Evolutionary conservation across 2,888 invertebrate species (phyloP).

Genomic region (Mechanitis messenoides): DNA sequence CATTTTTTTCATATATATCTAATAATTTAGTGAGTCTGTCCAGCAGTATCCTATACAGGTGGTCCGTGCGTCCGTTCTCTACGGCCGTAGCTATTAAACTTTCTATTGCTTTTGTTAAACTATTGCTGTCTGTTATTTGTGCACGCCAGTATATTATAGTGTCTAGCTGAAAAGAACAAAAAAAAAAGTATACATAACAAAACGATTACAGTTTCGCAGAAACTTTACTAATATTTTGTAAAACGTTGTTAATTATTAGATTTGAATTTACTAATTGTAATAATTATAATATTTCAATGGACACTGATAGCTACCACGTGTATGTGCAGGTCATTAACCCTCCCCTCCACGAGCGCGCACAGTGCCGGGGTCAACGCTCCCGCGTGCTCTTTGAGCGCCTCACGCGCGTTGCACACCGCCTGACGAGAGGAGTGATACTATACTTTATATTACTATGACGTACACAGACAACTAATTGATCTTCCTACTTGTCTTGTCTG

Average conservation of each 20-base stretch:
- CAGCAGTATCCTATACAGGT: slow-evolving; percentile 33
- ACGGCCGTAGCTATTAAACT: slow-evolving; percentile 40
- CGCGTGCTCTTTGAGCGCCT: slow-evolving; percentile 41
- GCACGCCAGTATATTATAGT: slow-evolving; percentile 38
- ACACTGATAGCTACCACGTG: slow-evolving; percentile 48
- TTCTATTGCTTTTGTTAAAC: slow-evolving; percentile 34
- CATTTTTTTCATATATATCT: slow-evolving; percentile 33
- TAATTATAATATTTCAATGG: neutral
- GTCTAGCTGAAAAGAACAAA: slow-evolving; percentile 35
- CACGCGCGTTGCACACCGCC: slow-evolving; percentile 50
- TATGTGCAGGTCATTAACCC: slow-evolving; percentile 51
- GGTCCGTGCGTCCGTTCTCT: slow-evolving; percentile 26
- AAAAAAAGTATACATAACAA: neutral
- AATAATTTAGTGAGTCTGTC: slow-evolving; percentile 36
- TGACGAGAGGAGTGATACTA: slow-evolving; percentile 24
- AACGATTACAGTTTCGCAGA: neutral
- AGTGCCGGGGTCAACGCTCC: slow-evolving; percentile 41
- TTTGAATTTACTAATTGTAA: too few species aligned
- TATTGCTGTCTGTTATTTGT: slow-evolving; percentile 7
- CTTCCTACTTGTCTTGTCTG: too few species aligned
- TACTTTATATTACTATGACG: too few species aligned
- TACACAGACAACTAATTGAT: too few species aligned
- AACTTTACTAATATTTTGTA: neutral
- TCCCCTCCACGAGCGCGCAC: slow-evolving; percentile 35
- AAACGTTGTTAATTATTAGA: neutral